phyloP scores from a whole-genome alignment of 2,113 vertebrate genomes.

The Peromyscus polionotus region DNA sequence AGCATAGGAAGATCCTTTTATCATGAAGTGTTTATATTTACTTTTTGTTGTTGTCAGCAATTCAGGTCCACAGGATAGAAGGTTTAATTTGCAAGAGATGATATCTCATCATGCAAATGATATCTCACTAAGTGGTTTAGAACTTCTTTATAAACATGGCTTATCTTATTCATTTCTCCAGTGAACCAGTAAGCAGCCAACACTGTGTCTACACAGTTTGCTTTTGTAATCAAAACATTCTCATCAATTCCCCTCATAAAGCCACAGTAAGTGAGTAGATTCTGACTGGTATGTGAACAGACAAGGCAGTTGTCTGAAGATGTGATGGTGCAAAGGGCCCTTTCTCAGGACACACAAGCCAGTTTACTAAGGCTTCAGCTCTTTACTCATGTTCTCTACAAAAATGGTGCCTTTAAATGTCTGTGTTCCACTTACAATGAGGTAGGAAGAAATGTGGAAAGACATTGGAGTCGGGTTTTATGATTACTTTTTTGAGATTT shows the following conservation, averaged over 20 bases:
- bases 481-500: background rate
- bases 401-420: background rate
- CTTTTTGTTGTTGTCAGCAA: background rate
- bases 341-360: conserved; percentile 11
- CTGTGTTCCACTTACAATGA: background rate
- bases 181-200: background rate
- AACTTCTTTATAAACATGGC: background rate
- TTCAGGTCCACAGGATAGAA: background rate
- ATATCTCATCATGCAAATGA: background rate
- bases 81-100: background rate
- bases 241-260: background rate
- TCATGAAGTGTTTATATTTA: conserved; percentile 3
- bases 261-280: background rate
- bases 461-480: background rate
- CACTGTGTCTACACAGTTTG: background rate
- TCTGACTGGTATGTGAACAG: background rate
- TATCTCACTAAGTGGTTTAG: background rate
- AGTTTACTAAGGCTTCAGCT: background rate
- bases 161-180: background rate
- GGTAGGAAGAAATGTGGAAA: background rate
- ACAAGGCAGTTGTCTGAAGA: background rate
- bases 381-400: background rate
- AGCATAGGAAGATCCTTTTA: background rate
- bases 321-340: background rate
- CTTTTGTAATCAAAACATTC: background rate